Percentiles rank a stretch among this genome's conserved stretches.
Evolutionary conservation across 1,140 invertebrate genomes (phyloP).

Genomic region (Drosophila tsacasi): DNA sequence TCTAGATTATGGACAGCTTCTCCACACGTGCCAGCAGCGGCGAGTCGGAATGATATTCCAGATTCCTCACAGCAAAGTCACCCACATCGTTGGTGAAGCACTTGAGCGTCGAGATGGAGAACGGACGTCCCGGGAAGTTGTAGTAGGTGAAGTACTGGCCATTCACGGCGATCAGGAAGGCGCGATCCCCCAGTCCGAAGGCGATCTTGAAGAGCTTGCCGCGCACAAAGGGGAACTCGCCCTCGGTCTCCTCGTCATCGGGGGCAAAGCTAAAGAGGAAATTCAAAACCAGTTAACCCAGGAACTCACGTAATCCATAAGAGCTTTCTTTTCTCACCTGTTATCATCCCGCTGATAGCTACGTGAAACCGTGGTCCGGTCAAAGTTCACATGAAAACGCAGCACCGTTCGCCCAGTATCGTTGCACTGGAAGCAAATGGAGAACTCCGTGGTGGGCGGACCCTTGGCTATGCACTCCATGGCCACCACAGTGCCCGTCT

Average conservation of each 20-base stretch:
- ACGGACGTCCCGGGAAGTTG: conserved; percentile 74
- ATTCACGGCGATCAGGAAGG: conserved; percentile 82
- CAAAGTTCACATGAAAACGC: conserved; percentile 81
- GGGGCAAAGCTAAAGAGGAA: conserved; percentile 55
- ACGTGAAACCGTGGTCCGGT: conserved; percentile 72
- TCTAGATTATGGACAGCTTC: conserved; percentile 77
- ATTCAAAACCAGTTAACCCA: neutral
- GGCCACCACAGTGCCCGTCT: conserved; percentile 79
- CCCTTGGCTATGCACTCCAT: conserved; percentile 84
- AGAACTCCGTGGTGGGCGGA: conserved; percentile 78
- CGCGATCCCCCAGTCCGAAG: conserved; percentile 81
- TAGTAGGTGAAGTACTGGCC: conserved; percentile 84
- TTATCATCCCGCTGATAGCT: conserved; percentile 77
- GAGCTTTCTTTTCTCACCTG: conserved; percentile 42
- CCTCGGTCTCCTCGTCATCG: conserved; percentile 83
- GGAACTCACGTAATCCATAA: accelerated
- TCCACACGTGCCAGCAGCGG: conserved; percentile 76
- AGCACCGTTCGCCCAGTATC: conserved; percentile 76
- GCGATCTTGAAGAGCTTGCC: conserved; percentile 83
- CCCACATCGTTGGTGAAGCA: conserved; percentile 79
- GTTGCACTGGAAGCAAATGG: conserved; percentile 84
- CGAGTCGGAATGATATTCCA: conserved; percentile 82
- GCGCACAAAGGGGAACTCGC: conserved; percentile 80
- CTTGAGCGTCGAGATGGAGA: conserved; percentile 80
- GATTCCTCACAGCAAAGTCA: conserved; percentile 74